Evolutionary conservation across 2,113 vertebrate species (phyloP).

Genomic region (Odontophorus gujanensis): DNA sequence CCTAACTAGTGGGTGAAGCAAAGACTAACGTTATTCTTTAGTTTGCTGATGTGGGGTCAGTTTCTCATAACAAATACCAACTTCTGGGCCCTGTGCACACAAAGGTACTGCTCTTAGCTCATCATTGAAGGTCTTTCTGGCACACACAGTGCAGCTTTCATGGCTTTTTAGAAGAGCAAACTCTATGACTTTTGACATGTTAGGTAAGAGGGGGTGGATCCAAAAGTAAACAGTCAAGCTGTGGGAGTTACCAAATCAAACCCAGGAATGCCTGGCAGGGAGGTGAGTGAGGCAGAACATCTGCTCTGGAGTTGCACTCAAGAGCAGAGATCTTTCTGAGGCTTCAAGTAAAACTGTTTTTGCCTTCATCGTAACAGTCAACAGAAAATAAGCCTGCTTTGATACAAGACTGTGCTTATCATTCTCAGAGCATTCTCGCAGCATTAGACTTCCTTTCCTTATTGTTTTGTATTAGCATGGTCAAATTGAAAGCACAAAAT

Average conservation of each 20-base stretch:
- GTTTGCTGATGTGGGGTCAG: background rate
- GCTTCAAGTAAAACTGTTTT: background rate
- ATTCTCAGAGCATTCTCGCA: background rate
- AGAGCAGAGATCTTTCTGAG: background rate
- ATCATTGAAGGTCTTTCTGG: background rate
- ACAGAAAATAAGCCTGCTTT: background rate
- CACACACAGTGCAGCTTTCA: background rate
- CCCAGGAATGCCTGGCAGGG: background rate
- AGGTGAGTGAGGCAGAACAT: background rate
- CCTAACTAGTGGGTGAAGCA: background rate
- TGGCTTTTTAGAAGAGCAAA: background rate
- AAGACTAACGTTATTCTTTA: background rate
- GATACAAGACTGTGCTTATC: background rate
- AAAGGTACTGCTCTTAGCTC: background rate
- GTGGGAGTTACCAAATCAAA: conserved; percentile 34
- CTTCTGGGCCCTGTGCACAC: background rate
- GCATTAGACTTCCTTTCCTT: background rate
- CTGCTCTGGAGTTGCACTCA: background rate
- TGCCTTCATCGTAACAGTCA: background rate
- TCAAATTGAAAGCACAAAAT: background rate
- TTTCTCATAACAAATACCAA: background rate
- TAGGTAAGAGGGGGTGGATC: conserved; percentile 64
- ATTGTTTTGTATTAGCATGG: background rate
- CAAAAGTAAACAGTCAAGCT: conserved; percentile 33
- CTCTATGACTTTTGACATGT: conserved; percentile 36